Base-by-base conservation (phyloP, 1,140 invertebrate genomes). In the Ostrea denselamellosa region DNA sequence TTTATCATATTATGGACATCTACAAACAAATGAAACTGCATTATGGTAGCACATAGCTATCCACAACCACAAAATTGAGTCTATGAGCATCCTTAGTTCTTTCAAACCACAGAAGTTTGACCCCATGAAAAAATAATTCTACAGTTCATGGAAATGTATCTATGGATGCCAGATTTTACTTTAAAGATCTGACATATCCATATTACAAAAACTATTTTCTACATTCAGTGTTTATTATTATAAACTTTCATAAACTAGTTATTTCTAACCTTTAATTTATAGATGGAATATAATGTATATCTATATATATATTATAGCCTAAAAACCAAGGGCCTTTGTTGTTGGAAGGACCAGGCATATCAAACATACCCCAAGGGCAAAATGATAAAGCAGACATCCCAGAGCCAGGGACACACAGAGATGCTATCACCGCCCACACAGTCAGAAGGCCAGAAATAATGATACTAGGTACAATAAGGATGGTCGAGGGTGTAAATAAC, bases 271-370 rank as follows among this genome's bases (percentile, higher is more conserved):
- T 2, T 62, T n/a, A 7, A 7, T 19, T 8, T 19, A 81, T 0
- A 0, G 4, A 25, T 81, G 25, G 22, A 5, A 44, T 34, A 22
- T 19, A n/a, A n/a, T 5, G 25, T 81, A 17, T 44, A 44, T 34
- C 5, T 25, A 51, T 28, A 34, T 71, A 85, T 34, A 12, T 28
- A 3, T 14, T 77, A 10, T 25, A 93, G 90, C 91, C 91, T 19
- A 91, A 90, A 56, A 88, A 91, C 81, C 87, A 85, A n/a, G 93
- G 93, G 9, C 93, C 93, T 62, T 90, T 93, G 51, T 86, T 95
- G 58, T 83, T 95, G 19, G 94, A 95, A 89, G 95, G 95, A 22
- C 94, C 94, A 77, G 84, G 83, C 25, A 52, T 54, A 52, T 25
- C 44, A 52, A 44, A 83, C 17, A 10, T 58, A 62, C 83, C 83